Base-by-base conservation (phyloP, 2,888 invertebrate genomes). In the Achlya flavicornis region DNA sequence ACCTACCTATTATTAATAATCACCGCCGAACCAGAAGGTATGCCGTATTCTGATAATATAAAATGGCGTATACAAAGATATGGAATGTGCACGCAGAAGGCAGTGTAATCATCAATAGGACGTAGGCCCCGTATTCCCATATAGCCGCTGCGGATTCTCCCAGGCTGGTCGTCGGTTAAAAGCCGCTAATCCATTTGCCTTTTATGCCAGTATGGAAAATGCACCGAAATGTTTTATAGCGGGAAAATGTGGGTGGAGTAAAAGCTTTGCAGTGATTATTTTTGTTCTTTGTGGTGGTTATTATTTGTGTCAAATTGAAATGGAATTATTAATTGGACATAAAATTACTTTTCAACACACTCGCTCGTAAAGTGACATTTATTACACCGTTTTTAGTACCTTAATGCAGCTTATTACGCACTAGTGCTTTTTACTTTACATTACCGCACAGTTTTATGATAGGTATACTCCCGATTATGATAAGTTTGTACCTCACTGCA, bases 181-280 rank as follows among this genome's bases (percentile, higher is more conserved):
- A 87, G 81, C 89, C 89, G 76, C 89, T 88, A 89, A 89, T 88
- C 89, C 89, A 88, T 89, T 88, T 89, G 85, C 88, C 79, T 83
- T 83, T 83, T 80, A 84, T 78, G 78, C 77, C 76, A 70, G 74
- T 77, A 80, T 76, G 79, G 82, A 75, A 83, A 81, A 81, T 79
- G 81, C 78, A 79, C 75, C 74, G 70, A 80, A 83, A 85, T 78
- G 70, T 79, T 79, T 69, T 73, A 78, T 72, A 69, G 73, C 69
- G 71, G 72, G 69, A 74, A 81, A 79, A 81, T 77, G 68, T 75
- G 71, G 57, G 53, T 66, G 66, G 67, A 64, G 73, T 70, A 79
- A 76, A 81, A 80, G 72, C 73, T 74, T 68, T 64, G 67, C 63
- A 63, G 66, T 68, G 68, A 74, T 81, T 78, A 71, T 80, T 38